phyloP scores from a whole-genome alignment of 1,140 invertebrate species.

The Asbolus verrucosus region DNA sequence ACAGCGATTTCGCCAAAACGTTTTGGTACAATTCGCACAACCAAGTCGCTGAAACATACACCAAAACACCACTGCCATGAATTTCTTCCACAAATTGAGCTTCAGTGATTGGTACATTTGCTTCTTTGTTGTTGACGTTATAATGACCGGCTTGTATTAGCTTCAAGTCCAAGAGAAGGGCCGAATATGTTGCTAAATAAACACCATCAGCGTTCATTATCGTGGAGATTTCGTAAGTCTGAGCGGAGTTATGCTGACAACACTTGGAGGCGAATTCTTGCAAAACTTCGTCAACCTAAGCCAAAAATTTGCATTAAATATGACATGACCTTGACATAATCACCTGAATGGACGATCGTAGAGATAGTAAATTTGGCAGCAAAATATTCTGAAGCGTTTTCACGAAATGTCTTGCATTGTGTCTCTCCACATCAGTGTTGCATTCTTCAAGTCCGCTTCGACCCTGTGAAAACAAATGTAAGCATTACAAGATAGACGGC shows the following conservation, averaged over 20 bases:
- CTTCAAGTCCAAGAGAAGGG: slow-evolving; percentile 85
- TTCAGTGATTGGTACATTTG: slow-evolving; percentile 74
- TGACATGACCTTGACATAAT: background rate
- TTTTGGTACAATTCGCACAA: slow-evolving; percentile 91
- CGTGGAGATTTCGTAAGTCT: slow-evolving; percentile 73
- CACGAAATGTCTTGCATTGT: slow-evolving; percentile 83
- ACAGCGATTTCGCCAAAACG: slow-evolving; percentile 80
- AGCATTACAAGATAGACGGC: slow-evolving; percentile 67
- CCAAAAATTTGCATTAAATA: slow-evolving; percentile 22
- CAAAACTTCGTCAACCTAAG: slow-evolving; percentile 85
- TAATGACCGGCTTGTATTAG: slow-evolving; percentile 84
- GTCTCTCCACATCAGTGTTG: slow-evolving; percentile 80
- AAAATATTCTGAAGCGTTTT: slow-evolving; percentile 76
- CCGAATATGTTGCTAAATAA: slow-evolving; percentile 89
- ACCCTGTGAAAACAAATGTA: slow-evolving; percentile 60
- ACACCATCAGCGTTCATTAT: slow-evolving; percentile 96
- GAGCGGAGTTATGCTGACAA: slow-evolving; percentile 82
- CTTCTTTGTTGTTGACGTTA: slow-evolving; percentile 72
- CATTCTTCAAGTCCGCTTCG: slow-evolving; percentile 73
- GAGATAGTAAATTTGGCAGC: slow-evolving; percentile 77
- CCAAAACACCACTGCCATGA: slow-evolving; percentile 88
- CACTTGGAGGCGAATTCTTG: slow-evolving; percentile 93
- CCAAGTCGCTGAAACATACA: slow-evolving; percentile 93
- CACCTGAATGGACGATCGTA: slow-evolving; percentile 81
- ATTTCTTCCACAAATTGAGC: slow-evolving; percentile 92